These are phyloP conservation scores for Gadus macrocephalus DNA, from an alignment of 2,113 vertebrate genomes.

Conservation along the genomic window DNA sequence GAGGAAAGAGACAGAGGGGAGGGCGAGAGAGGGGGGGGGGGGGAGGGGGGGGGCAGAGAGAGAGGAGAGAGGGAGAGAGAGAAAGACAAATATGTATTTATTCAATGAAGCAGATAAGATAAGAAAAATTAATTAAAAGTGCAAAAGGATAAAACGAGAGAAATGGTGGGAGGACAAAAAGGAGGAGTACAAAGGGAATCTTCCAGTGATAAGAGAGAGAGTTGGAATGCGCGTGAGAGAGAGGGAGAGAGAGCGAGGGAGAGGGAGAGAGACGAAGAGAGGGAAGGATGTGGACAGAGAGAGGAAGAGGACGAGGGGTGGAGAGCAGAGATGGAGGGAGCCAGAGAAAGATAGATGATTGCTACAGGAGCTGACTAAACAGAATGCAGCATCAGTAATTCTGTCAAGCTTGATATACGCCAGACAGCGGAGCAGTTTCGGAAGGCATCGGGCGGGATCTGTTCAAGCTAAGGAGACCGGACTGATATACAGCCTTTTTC, in stretches of 20 bases:
- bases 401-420: conserved; percentile 48
- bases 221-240: conserved; percentile 3
- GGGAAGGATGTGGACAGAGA: conserved; percentile 7
- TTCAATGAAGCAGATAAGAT: neutral
- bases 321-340: neutral
- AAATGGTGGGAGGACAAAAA: neutral
- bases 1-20: neutral
- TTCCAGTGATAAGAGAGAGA: neutral
- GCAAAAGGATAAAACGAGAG: neutral
- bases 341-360: conserved; percentile 24
- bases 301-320: conserved; percentile 12
- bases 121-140: neutral
- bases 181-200: neutral
- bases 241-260: conserved; percentile 5
- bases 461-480: neutral
- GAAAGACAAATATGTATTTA: neutral
- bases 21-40: neutral
- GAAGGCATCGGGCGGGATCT: conserved; percentile 19
- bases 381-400: conserved; percentile 54
- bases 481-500: neutral
- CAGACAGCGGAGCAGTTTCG: conserved; percentile 48
- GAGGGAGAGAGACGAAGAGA: neutral
- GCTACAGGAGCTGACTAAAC: conserved; percentile 50
- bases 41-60: neutral
- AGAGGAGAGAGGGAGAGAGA: neutral